Evolutionary conservation across 2,113 vertebrate genomes (phyloP).

Genomic region (Chloropsis cyanopogon): DNA sequence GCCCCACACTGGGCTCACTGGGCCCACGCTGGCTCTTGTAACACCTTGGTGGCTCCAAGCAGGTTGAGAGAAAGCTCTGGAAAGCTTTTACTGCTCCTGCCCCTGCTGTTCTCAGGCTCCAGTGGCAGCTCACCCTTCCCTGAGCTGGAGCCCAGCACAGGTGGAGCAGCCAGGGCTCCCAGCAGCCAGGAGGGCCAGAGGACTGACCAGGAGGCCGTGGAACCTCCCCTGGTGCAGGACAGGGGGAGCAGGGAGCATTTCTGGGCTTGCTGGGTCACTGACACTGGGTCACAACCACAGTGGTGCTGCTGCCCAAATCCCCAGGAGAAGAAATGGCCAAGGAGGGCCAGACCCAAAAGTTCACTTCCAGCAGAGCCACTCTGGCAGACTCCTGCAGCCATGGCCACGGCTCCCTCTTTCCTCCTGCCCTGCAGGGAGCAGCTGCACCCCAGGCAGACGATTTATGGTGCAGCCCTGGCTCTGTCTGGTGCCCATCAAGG

Average conservation of each 20-base stretch:
- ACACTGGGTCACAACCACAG: too few relatives aligned
- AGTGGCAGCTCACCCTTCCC: background rate
- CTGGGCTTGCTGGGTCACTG: background rate
- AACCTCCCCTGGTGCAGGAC: background rate
- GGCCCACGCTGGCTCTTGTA: background rate
- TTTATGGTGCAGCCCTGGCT: background rate
- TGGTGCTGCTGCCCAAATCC: background rate
- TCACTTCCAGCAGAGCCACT: background rate
- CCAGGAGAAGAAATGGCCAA: background rate
- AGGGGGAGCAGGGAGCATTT: background rate
- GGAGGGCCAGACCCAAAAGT: background rate
- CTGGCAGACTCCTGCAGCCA: background rate
- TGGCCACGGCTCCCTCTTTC: background rate
- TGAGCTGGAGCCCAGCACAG: background rate
- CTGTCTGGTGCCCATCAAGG: background rate
- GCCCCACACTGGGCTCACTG: background rate
- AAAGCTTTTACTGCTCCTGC: background rate
- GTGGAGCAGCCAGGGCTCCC: background rate
- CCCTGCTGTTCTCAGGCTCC: background rate
- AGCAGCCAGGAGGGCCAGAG: background rate
- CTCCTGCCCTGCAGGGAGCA: background rate
- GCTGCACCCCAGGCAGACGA: background rate
- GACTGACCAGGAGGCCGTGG: rapidly evolving
- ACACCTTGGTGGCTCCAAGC: background rate
- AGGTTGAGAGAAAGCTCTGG: background rate